A percentile compares a stretch with the other conserved stretches of the same genome.
These are phyloP conservation scores for Brachypterus glaber DNA, from an alignment of 2,888 invertebrate species.

Conservation along the genomic window DNA sequence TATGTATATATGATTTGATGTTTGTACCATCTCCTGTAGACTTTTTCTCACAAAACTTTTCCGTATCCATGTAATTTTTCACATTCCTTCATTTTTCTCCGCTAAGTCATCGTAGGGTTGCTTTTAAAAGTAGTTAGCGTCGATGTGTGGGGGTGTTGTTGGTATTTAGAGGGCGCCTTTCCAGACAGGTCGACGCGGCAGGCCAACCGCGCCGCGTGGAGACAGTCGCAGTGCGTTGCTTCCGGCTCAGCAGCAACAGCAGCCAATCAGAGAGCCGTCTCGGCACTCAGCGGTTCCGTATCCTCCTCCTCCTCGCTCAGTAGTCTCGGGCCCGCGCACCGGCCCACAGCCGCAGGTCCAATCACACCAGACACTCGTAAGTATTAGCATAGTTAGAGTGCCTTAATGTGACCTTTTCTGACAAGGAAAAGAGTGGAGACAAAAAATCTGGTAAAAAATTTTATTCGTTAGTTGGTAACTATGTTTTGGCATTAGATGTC, in stretches of 20 bases:
- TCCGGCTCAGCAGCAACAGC: constrained; percentile 43
- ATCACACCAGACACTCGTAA: constrained; percentile 62
- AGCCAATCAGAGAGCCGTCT: constrained; percentile 52
- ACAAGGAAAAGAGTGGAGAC: too few relatives aligned
- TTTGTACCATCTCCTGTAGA: too few relatives aligned
- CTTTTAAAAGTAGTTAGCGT: constrained; percentile 26
- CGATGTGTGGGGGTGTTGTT: constrained; percentile 39
- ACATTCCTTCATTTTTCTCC: too few relatives aligned
- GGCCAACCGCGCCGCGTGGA: constrained; percentile 72
- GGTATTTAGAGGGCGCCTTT: constrained; percentile 48
- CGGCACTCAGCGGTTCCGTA: constrained; percentile 72
- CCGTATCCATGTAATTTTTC: too few relatives aligned
- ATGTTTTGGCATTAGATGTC: too few relatives aligned
- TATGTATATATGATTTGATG: too few relatives aligned
- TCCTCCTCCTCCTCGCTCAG: constrained; percentile 58
- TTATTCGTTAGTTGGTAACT: too few relatives aligned
- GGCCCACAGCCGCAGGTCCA: constrained; percentile 55
- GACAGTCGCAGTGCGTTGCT: constrained; percentile 76
- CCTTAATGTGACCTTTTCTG: too few relatives aligned
- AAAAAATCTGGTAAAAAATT: too few relatives aligned
- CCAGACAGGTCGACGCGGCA: constrained; percentile 84
- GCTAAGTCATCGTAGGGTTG: neutral
- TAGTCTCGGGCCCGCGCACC: constrained; percentile 48
- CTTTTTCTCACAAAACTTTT: too few relatives aligned
- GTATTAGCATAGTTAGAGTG: too few relatives aligned